A percentile compares a stretch with the other conserved stretches of the same genome.
Conservation (phyloP, 2,888 invertebrate genomes). For the Drosophila fungiperda region DNA sequence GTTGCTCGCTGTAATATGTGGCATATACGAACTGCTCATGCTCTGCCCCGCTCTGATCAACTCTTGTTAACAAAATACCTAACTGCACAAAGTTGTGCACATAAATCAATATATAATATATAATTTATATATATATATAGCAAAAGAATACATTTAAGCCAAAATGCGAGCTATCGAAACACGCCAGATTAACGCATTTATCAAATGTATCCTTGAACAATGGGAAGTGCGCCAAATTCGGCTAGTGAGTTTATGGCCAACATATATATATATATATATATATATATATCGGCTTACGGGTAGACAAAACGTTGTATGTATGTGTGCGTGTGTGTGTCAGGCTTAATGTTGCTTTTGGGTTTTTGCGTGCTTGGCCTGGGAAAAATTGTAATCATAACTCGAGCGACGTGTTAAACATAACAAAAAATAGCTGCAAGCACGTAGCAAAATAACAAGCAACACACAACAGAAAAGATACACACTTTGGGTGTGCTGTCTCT, state of each 20-base stretch:
- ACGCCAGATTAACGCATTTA: slow-evolving; percentile 28
- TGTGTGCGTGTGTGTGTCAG: not conserved
- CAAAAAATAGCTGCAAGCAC: slow-evolving; percentile 77
- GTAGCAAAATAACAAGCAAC: slow-evolving; percentile 53
- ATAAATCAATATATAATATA: not conserved
- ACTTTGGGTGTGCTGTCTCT: not conserved
- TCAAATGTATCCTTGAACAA: slow-evolving; percentile 22
- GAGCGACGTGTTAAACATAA: slow-evolving; percentile 75
- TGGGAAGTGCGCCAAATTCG: not conserved
- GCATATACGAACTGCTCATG: slow-evolving; percentile 9
- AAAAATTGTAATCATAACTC: slow-evolving; percentile 76
- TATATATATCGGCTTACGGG: slow-evolving; percentile 16
- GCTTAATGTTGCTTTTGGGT: slow-evolving; percentile 8
- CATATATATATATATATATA: slow-evolving; percentile 18
- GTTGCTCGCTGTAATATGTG: not conserved
- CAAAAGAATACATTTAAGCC: not conserved
- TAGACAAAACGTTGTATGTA: not conserved
- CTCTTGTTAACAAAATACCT: not conserved
- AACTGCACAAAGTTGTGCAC: not conserved
- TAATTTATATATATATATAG: not conserved
- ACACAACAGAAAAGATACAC: slow-evolving; percentile 11
- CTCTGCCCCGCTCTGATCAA: not conserved
- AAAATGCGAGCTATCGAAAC: not conserved
- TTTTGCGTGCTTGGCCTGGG: slow-evolving; percentile 13
- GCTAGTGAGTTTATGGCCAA: slow-evolving; percentile 37